These are phyloP conservation scores for Aspiorhynchus laticeps DNA, from an alignment of 2,113 vertebrate genomes.

Conservation along the genomic window DNA sequence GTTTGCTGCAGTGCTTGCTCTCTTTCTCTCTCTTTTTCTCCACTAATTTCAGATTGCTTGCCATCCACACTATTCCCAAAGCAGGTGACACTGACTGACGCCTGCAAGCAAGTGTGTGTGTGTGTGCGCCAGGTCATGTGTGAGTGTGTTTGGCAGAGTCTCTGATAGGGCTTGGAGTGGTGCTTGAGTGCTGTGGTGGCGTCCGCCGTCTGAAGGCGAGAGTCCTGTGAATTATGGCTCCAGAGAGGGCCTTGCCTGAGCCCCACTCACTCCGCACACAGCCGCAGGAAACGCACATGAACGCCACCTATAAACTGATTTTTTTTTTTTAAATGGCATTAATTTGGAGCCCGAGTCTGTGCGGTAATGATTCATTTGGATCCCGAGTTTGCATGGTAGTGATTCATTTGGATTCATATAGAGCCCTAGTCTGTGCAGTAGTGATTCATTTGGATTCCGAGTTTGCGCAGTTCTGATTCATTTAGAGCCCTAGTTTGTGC, in stretches of 20 bases:
- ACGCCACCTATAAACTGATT: neutral
- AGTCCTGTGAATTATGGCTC: constrained; percentile 40
- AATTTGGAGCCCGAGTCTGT: too few relatives aligned
- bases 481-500: too few relatives aligned
- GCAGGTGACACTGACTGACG: constrained; percentile 44
- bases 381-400: too few relatives aligned
- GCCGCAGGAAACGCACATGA: constrained; percentile 37
- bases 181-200: constrained; percentile 21
- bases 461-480: too few relatives aligned
- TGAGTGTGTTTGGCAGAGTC: constrained; percentile 32
- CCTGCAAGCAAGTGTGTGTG: constrained; percentile 6
- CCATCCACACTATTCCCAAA: constrained; percentile 30
- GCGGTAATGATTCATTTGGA: neutral
- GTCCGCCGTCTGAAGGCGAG: constrained; percentile 14
- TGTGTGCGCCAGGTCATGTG: constrained; percentile 22
- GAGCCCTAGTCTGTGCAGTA: too few relatives aligned
- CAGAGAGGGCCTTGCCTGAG: constrained; percentile 1
- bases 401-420: too few relatives aligned
- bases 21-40: neutral
- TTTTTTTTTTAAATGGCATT: too few relatives aligned
- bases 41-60: constrained; percentile 35
- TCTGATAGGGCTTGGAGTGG: constrained; percentile 17
- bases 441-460: too few relatives aligned
- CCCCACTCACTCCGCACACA: neutral
- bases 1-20: constrained; percentile 17